Conservation (phyloP, 2,888 invertebrate genomes). For the Leptinotarsa peninsularis region DNA sequence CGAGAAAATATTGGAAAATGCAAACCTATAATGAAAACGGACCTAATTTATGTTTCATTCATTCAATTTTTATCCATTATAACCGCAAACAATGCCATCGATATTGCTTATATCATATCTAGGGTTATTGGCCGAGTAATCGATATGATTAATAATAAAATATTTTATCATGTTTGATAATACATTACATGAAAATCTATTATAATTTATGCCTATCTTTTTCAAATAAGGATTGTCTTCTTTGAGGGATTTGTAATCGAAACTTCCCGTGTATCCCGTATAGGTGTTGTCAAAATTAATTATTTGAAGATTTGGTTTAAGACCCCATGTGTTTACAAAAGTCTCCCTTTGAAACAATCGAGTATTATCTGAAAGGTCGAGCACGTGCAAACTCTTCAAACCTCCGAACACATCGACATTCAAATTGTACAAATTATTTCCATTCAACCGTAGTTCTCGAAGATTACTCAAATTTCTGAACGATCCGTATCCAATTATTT, state of each 20-base stretch:
- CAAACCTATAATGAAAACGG: no score
- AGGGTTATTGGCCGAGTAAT: conserved; percentile 4
- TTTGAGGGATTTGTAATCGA: background rate
- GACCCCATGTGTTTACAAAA: background rate
- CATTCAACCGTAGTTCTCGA: conserved; percentile 4
- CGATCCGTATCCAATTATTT: background rate
- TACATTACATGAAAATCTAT: conserved; percentile 14
- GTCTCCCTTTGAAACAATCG: background rate
- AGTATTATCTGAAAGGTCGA: conserved; percentile 18
- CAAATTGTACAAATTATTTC: background rate
- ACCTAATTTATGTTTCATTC: background rate
- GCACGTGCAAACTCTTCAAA: background rate
- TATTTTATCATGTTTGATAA: conserved; percentile 4
- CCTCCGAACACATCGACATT: background rate
- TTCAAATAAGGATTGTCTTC: background rate
- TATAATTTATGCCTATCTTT: conserved; percentile 7
- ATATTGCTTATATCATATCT: conserved; percentile 11
- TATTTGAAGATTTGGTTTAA: background rate
- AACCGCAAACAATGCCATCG: conserved; percentile 9
- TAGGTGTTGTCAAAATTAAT: conserved; percentile 11
- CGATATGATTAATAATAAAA: background rate
- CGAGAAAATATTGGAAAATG: no score
- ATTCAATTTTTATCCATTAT: background rate
- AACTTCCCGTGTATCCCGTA: background rate
- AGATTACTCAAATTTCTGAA: conserved; percentile 11